Evolutionary conservation across 1,140 invertebrate species (phyloP).

Genomic region (Solen grandis): DNA sequence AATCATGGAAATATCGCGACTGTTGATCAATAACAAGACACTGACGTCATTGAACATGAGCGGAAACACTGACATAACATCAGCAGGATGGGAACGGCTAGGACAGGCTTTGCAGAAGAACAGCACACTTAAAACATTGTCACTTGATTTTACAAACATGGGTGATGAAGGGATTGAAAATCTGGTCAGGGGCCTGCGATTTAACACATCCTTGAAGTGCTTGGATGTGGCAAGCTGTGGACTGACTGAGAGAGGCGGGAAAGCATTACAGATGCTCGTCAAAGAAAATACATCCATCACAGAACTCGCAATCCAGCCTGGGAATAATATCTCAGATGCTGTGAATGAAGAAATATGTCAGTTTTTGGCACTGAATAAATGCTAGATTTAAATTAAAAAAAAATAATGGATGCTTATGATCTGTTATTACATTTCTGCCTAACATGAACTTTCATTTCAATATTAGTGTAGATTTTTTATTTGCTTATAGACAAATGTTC

Average conservation of each 20-base stretch:
- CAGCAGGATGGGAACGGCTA: constrained; percentile 64
- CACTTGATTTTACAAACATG: constrained; percentile 62
- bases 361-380: constrained; percentile 63
- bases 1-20: constrained; percentile 34
- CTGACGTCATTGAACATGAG: constrained; percentile 64
- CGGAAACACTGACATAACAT: constrained; percentile 55
- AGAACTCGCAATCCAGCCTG: constrained; percentile 66
- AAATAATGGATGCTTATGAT: no score
- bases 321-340: constrained; percentile 61
- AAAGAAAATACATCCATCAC: constrained; percentile 65
- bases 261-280: constrained; percentile 60
- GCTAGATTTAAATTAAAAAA: no score
- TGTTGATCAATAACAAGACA: constrained; percentile 54
- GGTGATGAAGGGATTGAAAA: constrained; percentile 63
- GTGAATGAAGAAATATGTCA: constrained; percentile 57
- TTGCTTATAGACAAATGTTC: no score
- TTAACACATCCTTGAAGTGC: constrained; percentile 59
- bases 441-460: no score
- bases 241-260: constrained; percentile 62
- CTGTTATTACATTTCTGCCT: no score
- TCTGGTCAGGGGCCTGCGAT: constrained; percentile 57
- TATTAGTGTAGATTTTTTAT: no score
- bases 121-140: constrained; percentile 58
- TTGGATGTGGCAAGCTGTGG: constrained; percentile 64
- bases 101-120: constrained; percentile 65